Evolutionary conservation across 2,888 invertebrate species (phyloP).

Genomic region (Lasioglossum pauxillum): DNA sequence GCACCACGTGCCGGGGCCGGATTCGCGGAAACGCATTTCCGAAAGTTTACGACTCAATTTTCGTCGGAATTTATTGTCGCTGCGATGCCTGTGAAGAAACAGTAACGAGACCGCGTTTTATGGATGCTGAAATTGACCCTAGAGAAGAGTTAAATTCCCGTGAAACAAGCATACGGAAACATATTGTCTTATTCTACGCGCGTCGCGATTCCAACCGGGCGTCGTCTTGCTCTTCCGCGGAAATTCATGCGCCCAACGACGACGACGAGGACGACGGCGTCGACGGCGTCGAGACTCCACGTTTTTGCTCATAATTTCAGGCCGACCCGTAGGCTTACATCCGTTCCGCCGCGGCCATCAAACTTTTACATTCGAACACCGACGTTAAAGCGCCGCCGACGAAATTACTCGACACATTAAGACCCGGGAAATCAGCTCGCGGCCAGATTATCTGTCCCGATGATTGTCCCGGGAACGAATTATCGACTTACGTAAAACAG

Average conservation of each 20-base stretch:
- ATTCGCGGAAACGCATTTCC: constrained; percentile 46
- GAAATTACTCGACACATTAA: constrained; percentile 4
- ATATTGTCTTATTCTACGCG: not conserved
- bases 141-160: constrained; percentile 29
- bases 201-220: not conserved
- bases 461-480: not conserved
- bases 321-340: not conserved
- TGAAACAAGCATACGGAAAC: constrained; percentile 42
- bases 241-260: constrained; percentile 16
- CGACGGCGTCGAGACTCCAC: not conserved
- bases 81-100: constrained; percentile 38
- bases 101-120: constrained; percentile 53
- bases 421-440: not conserved
- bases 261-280: too few relatives aligned
- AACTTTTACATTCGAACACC: constrained; percentile 16
- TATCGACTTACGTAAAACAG: not conserved
- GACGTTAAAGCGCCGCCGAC: not conserved
- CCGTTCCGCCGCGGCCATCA: not conserved
- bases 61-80: constrained; percentile 43
- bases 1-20: not conserved
- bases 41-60: constrained; percentile 56
- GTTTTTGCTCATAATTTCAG: constrained; percentile 21
- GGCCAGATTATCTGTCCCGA: not conserved
- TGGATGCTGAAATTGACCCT: constrained; percentile 51
- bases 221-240: not conserved